Conservation (phyloP, 1,140 invertebrate species). For the Sminthurides bifidus region DNA sequence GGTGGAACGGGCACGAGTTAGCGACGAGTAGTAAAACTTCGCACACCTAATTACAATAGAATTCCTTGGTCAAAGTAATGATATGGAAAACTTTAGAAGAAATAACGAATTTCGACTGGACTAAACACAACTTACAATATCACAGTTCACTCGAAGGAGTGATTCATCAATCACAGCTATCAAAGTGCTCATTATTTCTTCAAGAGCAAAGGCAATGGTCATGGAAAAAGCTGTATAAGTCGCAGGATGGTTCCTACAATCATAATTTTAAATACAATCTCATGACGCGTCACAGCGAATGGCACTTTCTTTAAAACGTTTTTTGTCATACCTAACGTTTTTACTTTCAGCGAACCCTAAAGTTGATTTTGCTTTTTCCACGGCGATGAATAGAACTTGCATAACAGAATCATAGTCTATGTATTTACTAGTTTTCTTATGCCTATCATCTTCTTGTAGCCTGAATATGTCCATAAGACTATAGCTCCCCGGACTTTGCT, state of each 20-base stretch:
- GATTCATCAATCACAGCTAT: background rate
- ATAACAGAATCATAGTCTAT: conserved; percentile 1
- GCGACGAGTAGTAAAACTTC: background rate
- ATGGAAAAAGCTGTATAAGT: conserved; percentile 8
- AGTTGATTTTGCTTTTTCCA: conserved; percentile 4
- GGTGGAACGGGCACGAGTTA: conserved; percentile 8
- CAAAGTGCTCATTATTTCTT: background rate
- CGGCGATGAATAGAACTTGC: background rate
- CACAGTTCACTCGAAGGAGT: background rate
- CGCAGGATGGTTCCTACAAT: conserved; percentile 3
- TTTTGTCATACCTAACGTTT: conserved; percentile 2
- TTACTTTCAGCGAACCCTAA: conserved; percentile 4
- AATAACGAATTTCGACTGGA: background rate
- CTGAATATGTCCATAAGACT: conserved; percentile 2
- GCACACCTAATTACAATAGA: background rate
- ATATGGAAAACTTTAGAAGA: background rate
- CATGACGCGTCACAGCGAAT: background rate
- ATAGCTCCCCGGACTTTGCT: background rate
- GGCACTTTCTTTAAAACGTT: background rate
- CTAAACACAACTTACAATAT: background rate
- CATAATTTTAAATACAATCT: background rate
- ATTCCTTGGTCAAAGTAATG: background rate
- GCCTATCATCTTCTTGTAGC: background rate
- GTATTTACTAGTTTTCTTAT: background rate
- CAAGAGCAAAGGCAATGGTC: conserved; percentile 7